Conservation (phyloP, 1,140 invertebrate genomes). For the Epicauta chinensis region DNA sequence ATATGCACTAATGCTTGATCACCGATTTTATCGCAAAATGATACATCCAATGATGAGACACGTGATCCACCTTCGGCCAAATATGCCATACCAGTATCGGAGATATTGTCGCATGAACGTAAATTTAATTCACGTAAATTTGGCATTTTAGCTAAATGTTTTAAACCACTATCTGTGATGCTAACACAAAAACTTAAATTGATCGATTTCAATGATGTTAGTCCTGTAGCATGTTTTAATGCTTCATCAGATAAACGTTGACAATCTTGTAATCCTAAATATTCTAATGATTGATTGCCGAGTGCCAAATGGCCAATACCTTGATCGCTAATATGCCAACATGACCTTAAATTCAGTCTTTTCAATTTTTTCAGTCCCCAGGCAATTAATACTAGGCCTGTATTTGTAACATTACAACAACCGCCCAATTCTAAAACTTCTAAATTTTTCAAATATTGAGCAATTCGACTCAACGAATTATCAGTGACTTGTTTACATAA, state of each 20-base stretch:
- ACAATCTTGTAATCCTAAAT: slow-evolving; percentile 88
- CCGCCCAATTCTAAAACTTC: slow-evolving; percentile 84
- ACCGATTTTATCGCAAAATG: slow-evolving; percentile 92
- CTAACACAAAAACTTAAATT: slow-evolving; percentile 93
- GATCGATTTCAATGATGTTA: slow-evolving; percentile 73
- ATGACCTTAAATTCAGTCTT: slow-evolving; percentile 80
- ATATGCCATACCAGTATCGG: slow-evolving; percentile 85
- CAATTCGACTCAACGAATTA: slow-evolving; percentile 72
- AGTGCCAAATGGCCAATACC: slow-evolving; percentile 84
- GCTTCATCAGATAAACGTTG: slow-evolving; percentile 89
- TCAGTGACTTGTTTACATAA: slow-evolving; percentile 94
- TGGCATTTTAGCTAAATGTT: slow-evolving; percentile 79
- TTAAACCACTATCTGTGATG: slow-evolving; percentile 84
- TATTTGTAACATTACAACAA: slow-evolving; percentile 85
- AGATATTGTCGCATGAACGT: slow-evolving; percentile 88
- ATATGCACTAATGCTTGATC: slow-evolving; percentile 83
- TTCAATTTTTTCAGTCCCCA: slow-evolving; percentile 80
- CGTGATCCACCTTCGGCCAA: slow-evolving; percentile 79
- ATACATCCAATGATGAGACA: slow-evolving; percentile 79
- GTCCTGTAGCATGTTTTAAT: slow-evolving; percentile 71
- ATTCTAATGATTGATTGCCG: slow-evolving; percentile 64
- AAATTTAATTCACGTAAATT: slow-evolving; percentile 83
- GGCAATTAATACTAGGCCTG: slow-evolving; percentile 74
- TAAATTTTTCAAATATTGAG: slow-evolving; percentile 79
- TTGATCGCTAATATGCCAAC: slow-evolving; percentile 84